phyloP scores from a whole-genome alignment of 2,113 vertebrate genomes.

The Neotoma lepida region DNA sequence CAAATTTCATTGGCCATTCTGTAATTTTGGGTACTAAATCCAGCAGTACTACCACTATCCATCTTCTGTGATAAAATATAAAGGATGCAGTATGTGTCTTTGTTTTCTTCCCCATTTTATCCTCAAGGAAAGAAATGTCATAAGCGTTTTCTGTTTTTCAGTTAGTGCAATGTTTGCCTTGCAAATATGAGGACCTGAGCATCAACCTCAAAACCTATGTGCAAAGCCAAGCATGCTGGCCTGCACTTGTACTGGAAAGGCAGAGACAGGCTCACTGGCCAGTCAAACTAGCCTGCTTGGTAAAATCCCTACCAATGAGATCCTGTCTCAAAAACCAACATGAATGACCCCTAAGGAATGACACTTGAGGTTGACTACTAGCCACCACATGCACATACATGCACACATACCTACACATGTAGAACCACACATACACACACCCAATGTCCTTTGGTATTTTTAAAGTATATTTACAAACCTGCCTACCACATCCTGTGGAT shows the following conservation, averaged over 20 bases:
- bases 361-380: background rate
- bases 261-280: background rate
- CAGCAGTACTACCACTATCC: background rate
- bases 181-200: background rate
- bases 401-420: no score
- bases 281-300: background rate
- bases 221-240: background rate
- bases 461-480: background rate
- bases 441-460: background rate
- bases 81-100: background rate
- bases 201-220: background rate
- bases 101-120: constrained; percentile 10
- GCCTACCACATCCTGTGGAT: background rate
- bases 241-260: background rate
- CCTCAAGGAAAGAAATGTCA: background rate
- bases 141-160: background rate
- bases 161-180: background rate
- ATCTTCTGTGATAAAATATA: background rate
- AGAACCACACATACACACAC: background rate
- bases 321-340: background rate
- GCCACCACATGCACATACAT: background rate
- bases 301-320: background rate
- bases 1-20: background rate
- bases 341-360: background rate
- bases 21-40: constrained; percentile 6